These are phyloP conservation scores for Eufriesea mexicana DNA, from an alignment of 1,140 invertebrate genomes.

Conservation along the genomic window DNA sequence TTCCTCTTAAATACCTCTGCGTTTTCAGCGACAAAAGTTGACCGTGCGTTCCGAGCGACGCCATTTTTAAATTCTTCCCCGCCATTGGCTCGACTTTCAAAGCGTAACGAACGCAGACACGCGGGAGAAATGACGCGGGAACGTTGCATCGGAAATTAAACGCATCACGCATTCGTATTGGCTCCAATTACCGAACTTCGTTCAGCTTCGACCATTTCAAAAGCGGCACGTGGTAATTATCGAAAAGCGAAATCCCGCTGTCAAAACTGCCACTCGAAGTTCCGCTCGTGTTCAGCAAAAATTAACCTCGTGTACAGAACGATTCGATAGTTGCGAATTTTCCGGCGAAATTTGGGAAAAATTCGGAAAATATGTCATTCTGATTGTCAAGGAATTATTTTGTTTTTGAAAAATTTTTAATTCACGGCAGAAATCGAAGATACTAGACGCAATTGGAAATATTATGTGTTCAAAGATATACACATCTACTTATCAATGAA, in stretches of 20 bases:
- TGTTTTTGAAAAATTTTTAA: no score
- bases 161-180: not conserved
- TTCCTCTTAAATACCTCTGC: no score
- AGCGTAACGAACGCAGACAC: not conserved
- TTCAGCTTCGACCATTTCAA: slow-evolving; percentile 3
- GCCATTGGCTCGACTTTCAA: not conserved
- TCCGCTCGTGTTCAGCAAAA: not conserved
- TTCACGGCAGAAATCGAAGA: no score
- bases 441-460: no score
- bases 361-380: no score
- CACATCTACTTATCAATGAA: no score
- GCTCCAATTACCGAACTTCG: not conserved
- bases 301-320: not conserved
- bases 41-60: not conserved
- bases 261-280: slow-evolving; percentile 2
- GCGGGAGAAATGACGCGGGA: not conserved
- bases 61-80: not conserved
- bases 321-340: not conserved
- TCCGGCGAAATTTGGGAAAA: not conserved
- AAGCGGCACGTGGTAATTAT: slow-evolving; percentile 16
- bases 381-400: no score
- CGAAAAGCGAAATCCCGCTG: not conserved
- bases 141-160: not conserved
- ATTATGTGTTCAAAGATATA: no score
- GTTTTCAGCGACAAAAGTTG: not conserved